Evolutionary conservation across 1,140 invertebrate genomes (phyloP), one percentile per base, ranked within the genome.

Genomic region (Oscheius sp.): DNA sequence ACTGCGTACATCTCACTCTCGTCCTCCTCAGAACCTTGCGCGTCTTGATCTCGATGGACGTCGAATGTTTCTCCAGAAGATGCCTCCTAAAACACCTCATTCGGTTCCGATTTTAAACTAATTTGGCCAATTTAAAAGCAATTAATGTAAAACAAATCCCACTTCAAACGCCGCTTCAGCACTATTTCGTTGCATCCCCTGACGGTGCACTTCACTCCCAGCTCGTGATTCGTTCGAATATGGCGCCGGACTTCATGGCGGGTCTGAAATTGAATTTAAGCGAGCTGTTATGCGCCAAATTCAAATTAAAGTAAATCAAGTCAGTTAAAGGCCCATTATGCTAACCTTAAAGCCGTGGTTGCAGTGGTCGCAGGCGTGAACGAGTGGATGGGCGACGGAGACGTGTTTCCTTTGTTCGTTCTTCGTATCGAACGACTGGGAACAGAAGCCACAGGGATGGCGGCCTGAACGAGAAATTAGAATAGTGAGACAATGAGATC

Each of bases 141-240:
- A n/a, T n/a, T n/a, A n/a, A n/a, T n/a, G n/a, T n/a, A 36, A 66
- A 74, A 36, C 23, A 77, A n/a, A 1, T 2, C 52, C 31, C 15
- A 71, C 69, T 64, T 71, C 10, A 71, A 13, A 26, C 52, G 38
- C 13, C 59, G 63, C 26, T 71, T 71, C 18, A 58, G 32, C 13
- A 71, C 31, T 29, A 20, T 71, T 2, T 55, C 34, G 4, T 13
- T 34, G 34, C 69, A 71, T 18, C 69, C 69, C 23, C n/a, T 7
- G n/a, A 71, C 29, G 2, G 69, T 71, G 29, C 69, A 71, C 34
- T 35, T 55, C 35, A 71, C 13, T 15, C 69, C 69, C 23, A 46
- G 15, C 15, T 49, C 31, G 42, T 71, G 69, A 13, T 35, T 71
- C 18, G 46, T 34, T 38, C 28, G 3, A 3, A 71, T n/a, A 34